These are phyloP conservation scores for Neomonachus schauinslandi DNA, from an alignment of 2,113 vertebrate genomes.

Conservation along the genomic window DNA sequence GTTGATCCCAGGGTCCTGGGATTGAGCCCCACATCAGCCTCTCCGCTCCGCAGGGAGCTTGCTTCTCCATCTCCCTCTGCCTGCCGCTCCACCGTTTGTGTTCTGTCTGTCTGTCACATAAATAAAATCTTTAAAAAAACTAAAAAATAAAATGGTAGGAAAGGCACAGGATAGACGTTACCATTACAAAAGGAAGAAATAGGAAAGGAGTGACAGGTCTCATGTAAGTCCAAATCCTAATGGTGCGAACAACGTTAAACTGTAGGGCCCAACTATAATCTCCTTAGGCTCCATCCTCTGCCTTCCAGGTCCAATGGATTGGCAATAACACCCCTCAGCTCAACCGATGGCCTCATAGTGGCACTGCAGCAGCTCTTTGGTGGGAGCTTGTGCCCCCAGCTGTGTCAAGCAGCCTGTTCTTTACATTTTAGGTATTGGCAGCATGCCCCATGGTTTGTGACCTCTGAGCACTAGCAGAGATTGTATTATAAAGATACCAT, in stretches of 20 bases:
- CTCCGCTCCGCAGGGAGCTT: background rate
- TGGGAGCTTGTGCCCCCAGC: background rate
- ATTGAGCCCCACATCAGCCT: background rate
- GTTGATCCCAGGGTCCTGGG: background rate
- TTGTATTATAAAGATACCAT: background rate
- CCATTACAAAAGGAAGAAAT: background rate
- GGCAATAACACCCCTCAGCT: too few relatives aligned
- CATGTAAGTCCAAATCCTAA: background rate
- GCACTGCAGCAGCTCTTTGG: background rate
- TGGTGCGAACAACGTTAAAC: background rate
- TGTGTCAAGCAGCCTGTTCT: background rate
- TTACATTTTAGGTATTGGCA: background rate
- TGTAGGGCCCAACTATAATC: background rate
- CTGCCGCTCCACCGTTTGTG: background rate
- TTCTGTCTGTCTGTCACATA: background rate
- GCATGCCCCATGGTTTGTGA: background rate
- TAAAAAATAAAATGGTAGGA: background rate
- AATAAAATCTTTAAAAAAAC: background rate
- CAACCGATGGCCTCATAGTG: background rate
- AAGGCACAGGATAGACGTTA: background rate
- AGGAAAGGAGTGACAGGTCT: background rate
- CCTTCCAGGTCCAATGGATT: background rate
- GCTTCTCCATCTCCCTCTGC: background rate
- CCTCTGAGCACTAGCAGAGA: background rate
- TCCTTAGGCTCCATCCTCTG: background rate